phyloP scores from a whole-genome alignment of 2,888 invertebrate species.

The Athripsodes cinereus region DNA sequence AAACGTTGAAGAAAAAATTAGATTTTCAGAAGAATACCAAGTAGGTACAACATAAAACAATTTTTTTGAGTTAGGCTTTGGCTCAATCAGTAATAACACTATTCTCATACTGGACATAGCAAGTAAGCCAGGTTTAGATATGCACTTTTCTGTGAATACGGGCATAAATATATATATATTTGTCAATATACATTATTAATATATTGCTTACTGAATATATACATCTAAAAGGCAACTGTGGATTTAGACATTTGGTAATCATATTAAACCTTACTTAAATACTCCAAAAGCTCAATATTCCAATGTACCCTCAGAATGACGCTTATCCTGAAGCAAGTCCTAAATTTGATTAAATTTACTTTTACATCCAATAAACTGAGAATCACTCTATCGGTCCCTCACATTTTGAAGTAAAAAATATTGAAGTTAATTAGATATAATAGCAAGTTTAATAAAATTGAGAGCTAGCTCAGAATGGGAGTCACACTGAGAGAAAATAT shows the following conservation, averaged over 20 bases:
- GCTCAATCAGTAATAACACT: too few species aligned
- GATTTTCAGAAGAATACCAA: too few species aligned
- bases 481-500: too few species aligned
- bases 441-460: background rate
- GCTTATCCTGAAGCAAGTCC: background rate
- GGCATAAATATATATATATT: background rate
- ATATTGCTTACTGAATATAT: constrained; percentile 39
- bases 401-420: background rate
- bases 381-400: too few species aligned
- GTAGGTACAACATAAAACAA: too few species aligned
- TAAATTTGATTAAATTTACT: background rate
- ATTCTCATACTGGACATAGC: too few species aligned
- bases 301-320: too few species aligned
- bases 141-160: background rate
- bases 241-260: constrained; percentile 40
- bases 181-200: constrained; percentile 3
- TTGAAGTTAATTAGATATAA: background rate
- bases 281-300: background rate
- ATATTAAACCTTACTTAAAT: background rate
- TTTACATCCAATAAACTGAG: too few species aligned
- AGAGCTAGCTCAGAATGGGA: too few species aligned
- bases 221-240: constrained; percentile 50
- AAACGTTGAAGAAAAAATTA: too few species aligned
- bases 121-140: too few species aligned
- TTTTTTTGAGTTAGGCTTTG: too few species aligned